Conservation (phyloP, 1,140 invertebrate genomes). For the Cataglyphis hispanica region DNA sequence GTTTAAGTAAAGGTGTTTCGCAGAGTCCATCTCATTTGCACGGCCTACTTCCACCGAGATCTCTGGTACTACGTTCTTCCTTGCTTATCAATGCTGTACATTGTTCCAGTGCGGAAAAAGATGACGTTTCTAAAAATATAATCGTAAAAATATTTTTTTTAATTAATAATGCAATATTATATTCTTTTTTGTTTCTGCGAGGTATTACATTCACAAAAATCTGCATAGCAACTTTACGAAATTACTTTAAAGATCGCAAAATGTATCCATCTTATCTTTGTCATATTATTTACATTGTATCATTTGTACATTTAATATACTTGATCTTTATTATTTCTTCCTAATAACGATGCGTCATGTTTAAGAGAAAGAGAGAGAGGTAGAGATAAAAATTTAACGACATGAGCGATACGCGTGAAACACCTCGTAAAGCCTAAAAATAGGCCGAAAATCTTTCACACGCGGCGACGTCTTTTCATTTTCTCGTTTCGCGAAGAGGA, state of each 20-base stretch:
- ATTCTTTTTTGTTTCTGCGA: neutral
- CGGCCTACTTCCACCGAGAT: slow-evolving; percentile 79
- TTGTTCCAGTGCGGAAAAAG: slow-evolving; percentile 30
- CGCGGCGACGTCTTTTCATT: neutral
- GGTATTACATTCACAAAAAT: neutral
- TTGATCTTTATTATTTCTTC: slow-evolving; percentile 1
- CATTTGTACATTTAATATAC: neutral
- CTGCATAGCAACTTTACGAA: neutral
- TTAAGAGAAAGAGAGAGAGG: neutral
- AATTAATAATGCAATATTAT: neutral
- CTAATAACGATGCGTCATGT: neutral
- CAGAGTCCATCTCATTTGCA: slow-evolving; percentile 78
- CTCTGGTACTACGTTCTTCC: slow-evolving; percentile 12
- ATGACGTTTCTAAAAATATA: slow-evolving; percentile 15
- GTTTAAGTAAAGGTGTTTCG: slow-evolving; percentile 71
- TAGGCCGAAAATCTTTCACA: neutral
- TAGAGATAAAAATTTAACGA: slow-evolving; percentile 12
- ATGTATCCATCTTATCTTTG: neutral
- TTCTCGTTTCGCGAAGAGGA: neutral
- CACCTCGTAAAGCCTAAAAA: slow-evolving; percentile 10
- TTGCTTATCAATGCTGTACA: slow-evolving; percentile 16
- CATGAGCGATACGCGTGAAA: neutral
- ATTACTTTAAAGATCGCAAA: neutral
- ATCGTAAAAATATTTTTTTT: neutral
- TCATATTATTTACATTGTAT: neutral